Evolutionary conservation across 2,113 vertebrate genomes (phyloP).

Genomic region (Mormyrus lacerda): DNA sequence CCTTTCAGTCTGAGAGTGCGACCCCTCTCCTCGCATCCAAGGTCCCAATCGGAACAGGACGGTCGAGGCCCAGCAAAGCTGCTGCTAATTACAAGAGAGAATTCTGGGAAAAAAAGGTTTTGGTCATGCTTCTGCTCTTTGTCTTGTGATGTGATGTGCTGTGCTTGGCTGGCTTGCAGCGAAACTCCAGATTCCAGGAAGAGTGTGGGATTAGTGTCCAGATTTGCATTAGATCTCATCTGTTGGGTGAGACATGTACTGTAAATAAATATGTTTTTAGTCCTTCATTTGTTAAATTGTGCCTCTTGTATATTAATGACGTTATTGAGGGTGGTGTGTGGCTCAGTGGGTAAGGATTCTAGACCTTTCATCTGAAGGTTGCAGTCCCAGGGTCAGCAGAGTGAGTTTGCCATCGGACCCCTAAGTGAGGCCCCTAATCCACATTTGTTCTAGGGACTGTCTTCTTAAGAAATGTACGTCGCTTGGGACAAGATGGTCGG

Average conservation of each 20-base stretch:
- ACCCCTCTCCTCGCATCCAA: conserved; percentile 2
- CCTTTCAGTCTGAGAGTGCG: conserved; percentile 13
- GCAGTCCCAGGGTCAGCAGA: background rate
- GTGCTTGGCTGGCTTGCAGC: background rate
- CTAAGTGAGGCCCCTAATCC: background rate
- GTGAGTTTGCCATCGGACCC: background rate
- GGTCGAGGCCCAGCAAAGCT: background rate
- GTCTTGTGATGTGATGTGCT: background rate
- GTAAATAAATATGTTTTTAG: background rate
- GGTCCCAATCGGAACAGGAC: background rate
- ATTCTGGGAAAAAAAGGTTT: background rate
- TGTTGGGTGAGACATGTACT: background rate
- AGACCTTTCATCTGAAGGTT: background rate
- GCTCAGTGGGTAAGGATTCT: background rate
- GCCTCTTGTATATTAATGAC: background rate
- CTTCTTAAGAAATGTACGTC: background rate
- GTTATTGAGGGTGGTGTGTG: background rate
- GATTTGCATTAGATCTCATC: background rate
- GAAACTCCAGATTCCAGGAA: background rate
- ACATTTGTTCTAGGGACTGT: background rate
- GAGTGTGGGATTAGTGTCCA: background rate
- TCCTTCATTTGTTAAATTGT: background rate
- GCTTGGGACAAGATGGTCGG: background rate
- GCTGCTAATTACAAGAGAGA: conserved; percentile 15
- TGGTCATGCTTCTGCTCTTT: background rate